A percentile compares a stretch with the other conserved stretches of the same genome.
These are phyloP conservation scores for Dryocosmus kuriphilus DNA, from an alignment of 2,888 invertebrate species.

Conservation along the genomic window DNA sequence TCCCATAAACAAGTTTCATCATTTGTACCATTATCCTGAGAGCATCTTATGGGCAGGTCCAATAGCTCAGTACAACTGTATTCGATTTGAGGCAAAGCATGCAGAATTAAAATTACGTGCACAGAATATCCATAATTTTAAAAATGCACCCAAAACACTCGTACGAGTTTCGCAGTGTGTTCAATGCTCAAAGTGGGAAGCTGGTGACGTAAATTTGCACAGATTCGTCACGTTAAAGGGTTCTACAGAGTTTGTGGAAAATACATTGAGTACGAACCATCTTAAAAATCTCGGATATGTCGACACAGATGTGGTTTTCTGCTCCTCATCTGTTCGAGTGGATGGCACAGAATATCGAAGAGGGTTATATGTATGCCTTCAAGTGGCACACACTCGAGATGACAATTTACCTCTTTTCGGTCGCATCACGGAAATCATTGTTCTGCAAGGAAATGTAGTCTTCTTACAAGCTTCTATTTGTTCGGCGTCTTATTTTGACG, in stretches of 20 bases:
- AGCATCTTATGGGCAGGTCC: neutral
- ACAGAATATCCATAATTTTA: neutral
- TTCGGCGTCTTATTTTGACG: constrained; percentile 45
- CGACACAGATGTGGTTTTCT: constrained; percentile 42
- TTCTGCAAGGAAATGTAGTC: constrained; percentile 43
- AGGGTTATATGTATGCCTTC: constrained; percentile 47
- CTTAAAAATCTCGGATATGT: constrained; percentile 40
- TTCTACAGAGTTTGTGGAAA: constrained; percentile 44
- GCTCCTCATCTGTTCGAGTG: constrained; percentile 41
- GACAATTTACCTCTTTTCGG: constrained; percentile 52
- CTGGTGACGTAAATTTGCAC: neutral
- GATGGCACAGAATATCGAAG: constrained; percentile 50
- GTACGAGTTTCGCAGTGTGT: neutral
- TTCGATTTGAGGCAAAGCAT: neutral
- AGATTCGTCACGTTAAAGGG: constrained; percentile 4
- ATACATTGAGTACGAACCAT: constrained; percentile 37
- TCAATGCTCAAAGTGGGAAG: neutral
- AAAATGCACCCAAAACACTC: neutral
- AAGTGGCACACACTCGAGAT: constrained; percentile 40
- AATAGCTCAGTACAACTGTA: neutral
- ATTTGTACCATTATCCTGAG: neutral
- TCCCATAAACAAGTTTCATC: constrained; percentile 1
- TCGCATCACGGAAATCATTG: constrained; percentile 48
- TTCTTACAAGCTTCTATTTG: constrained; percentile 45
- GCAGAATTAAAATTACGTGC: neutral